Conservation (phyloP, 2,888 invertebrate genomes). For the Tiliacea citrago region DNA sequence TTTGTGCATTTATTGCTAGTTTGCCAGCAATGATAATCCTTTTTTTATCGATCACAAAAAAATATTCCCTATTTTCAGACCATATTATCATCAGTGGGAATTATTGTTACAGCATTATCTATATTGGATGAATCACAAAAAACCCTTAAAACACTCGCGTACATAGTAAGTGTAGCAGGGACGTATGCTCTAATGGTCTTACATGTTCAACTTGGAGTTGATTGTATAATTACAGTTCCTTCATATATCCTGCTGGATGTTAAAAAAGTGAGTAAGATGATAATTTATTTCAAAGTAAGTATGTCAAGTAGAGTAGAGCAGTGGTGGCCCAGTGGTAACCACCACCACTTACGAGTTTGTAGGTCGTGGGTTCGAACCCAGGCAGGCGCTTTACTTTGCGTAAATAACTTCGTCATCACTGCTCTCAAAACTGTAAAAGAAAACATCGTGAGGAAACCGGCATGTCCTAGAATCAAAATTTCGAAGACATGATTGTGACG, state of each 20-base stretch:
- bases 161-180: constrained; percentile 65
- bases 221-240: constrained; percentile 66
- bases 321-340: too few species aligned
- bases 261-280: constrained; percentile 74
- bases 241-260: constrained; percentile 71
- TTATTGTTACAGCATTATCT: constrained; percentile 81
- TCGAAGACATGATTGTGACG: too few species aligned
- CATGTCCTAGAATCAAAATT: too few species aligned
- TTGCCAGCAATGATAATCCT: not conserved
- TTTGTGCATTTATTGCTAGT: not conserved
- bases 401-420: too few species aligned
- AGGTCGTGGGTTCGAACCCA: too few species aligned
- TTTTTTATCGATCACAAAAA: constrained; percentile 53
- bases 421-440: too few species aligned
- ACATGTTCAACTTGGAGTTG: constrained; percentile 71
- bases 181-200: constrained; percentile 71
- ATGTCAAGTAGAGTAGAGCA: too few species aligned
- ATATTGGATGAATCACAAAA: constrained; percentile 68
- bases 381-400: too few species aligned
- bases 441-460: too few species aligned
- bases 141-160: constrained; percentile 65
- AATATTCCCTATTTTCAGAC: constrained; percentile 80
- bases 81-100: constrained; percentile 80
- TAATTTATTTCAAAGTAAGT: not conserved
- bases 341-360: too few species aligned